These are phyloP conservation scores for Microhierax caerulescens DNA, from an alignment of 2,797 vertebrate species.

Conservation along the genomic window DNA sequence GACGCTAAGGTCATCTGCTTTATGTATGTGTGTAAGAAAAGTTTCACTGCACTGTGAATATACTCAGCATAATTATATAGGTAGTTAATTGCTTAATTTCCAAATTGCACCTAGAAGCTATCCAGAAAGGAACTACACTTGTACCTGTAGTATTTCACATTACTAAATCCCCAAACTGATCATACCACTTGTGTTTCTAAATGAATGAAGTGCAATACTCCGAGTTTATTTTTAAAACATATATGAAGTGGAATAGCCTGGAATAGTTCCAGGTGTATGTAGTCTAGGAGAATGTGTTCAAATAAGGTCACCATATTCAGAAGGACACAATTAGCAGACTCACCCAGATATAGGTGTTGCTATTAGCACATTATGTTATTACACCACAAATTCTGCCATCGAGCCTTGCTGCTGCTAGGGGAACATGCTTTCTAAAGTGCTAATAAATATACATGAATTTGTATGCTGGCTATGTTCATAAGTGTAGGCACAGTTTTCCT, in stretches of 20 bases:
- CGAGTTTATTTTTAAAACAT: conserved; percentile 24
- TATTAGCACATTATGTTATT: neutral
- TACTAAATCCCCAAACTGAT: neutral
- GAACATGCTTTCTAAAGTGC: neutral
- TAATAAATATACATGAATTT: conserved; percentile 32
- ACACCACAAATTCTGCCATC: neutral
- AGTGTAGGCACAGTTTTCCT: neutral
- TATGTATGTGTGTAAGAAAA: neutral
- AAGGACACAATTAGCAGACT: conserved; percentile 44
- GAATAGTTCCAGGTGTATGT: conserved; percentile 18
- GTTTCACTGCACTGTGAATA: neutral
- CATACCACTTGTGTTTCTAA: neutral
- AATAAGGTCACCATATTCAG: neutral
- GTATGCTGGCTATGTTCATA: conserved; percentile 1
- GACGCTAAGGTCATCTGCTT: neutral
- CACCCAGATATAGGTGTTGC: neutral
- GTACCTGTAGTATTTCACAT: neutral
- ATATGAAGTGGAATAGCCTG: conserved; percentile 23
- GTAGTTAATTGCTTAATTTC: neutral
- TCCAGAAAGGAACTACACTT: neutral
- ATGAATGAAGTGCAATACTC: neutral
- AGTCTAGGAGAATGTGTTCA: neutral
- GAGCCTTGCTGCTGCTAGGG: neutral
- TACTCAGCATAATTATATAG: neutral
- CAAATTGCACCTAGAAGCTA: neutral